A percentile compares a stretch with the other conserved stretches of the same genome.
Evolutionary conservation across 1,140 invertebrate species (phyloP).

Genomic region (Tetranychus urticae): DNA sequence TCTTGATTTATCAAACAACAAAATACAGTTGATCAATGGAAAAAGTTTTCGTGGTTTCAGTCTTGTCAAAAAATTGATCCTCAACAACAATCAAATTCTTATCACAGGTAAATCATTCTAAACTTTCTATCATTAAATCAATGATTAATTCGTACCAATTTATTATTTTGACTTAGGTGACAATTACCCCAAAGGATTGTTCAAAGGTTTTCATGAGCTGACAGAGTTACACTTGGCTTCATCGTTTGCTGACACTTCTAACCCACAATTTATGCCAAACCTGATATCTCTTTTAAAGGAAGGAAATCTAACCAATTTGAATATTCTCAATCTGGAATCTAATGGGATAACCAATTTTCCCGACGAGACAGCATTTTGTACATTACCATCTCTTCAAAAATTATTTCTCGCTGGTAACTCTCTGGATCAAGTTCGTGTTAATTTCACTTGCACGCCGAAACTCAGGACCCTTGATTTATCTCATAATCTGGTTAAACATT

Average conservation of each 20-base stretch:
- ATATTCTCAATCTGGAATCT: constrained; percentile 48
- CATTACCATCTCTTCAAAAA: constrained; percentile 36
- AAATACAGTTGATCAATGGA: constrained; percentile 19
- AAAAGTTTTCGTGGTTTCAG: constrained; percentile 49
- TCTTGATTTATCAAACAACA: too few species aligned
- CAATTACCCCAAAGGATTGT: constrained; percentile 39
- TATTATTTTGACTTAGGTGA: constrained; percentile 18
- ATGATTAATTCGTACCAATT: not conserved
- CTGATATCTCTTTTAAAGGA: constrained; percentile 46
- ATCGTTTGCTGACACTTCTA: constrained; percentile 31
- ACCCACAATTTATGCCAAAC: constrained; percentile 15
- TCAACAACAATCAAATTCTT: constrained; percentile 46
- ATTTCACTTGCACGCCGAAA: constrained; percentile 37
- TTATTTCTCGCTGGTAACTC: constrained; percentile 41
- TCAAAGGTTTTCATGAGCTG: constrained; percentile 41
- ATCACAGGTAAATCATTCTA: constrained; percentile 17
- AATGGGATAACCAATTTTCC: constrained; percentile 42
- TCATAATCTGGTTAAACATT: constrained; percentile 35
- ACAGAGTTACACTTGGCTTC: constrained; percentile 44
- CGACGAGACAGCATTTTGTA: constrained; percentile 40
- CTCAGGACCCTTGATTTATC: constrained; percentile 42
- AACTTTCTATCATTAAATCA: not conserved
- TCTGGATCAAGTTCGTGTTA: constrained; percentile 32
- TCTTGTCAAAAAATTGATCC: constrained; percentile 39
- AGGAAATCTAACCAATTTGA: constrained; percentile 34